phyloP scores from a whole-genome alignment of 23 tunicate genomes.

The Corella eumyota region DNA sequence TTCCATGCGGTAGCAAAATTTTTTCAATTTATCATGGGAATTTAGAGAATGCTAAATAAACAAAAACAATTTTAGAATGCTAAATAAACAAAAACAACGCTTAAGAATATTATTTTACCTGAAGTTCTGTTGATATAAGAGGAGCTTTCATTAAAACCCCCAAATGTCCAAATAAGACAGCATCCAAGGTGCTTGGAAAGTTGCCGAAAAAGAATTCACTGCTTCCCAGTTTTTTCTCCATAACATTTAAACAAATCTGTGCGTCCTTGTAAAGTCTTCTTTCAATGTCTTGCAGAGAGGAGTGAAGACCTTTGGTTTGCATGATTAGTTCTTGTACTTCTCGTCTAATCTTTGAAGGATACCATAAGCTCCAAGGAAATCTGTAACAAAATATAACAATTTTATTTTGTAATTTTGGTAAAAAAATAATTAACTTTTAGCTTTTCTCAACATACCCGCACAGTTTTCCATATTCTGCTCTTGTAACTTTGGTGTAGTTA shows the following conservation, averaged over 20 bases:
- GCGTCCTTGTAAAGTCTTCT: constrained; percentile 30
- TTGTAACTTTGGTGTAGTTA: constrained; percentile 63
- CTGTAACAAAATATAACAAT: constrained; percentile 26
- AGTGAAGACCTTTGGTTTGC: constrained; percentile 5
- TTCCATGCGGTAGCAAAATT: constrained; percentile 34
- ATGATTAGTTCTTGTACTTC: constrained; percentile 6
- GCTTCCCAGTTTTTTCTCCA: constrained; percentile 32
- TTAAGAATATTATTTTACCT: constrained; percentile 11
- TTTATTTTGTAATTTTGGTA: too few species aligned
- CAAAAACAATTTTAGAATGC: neutral
- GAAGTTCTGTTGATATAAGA: constrained; percentile 53
- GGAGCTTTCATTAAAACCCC: constrained; percentile 50
- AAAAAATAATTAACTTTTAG: neutral
- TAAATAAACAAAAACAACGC: neutral
- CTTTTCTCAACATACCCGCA: constrained; percentile 38
- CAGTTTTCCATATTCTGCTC: constrained; percentile 53
- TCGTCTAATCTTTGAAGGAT: constrained; percentile 31
- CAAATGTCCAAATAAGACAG: constrained; percentile 60
- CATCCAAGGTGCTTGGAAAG: constrained; percentile 77
- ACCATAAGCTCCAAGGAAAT: constrained; percentile 59
- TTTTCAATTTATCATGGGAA: constrained; percentile 42
- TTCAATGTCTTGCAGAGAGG: constrained; percentile 15
- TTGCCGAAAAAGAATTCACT: constrained; percentile 53
- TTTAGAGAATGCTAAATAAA: constrained; percentile 39
- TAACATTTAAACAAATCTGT: constrained; percentile 25